Evolutionary conservation across 2,888 invertebrate genomes (phyloP), one percentile per base, ranked within the genome.

Genomic region (Selenia dentaria): DNA sequence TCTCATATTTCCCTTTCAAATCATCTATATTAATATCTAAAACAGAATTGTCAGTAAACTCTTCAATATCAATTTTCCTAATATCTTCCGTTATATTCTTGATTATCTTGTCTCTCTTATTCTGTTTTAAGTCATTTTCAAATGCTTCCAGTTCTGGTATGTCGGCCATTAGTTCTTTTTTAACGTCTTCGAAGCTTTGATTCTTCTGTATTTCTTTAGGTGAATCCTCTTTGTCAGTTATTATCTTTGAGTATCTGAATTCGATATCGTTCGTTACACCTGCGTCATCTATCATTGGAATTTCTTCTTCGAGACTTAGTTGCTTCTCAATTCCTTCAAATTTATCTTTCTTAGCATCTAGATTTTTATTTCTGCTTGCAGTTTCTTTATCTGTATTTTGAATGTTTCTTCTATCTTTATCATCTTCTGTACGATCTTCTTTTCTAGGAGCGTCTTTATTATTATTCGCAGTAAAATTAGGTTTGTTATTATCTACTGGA

Each of bases 11-110:
- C 13, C 74, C 65, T 59, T 92, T 91, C 24, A 93, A 68, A 29
- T 92, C 92, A 27, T 91, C 88, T 13, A 91, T 83, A 60, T 88
- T 92, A n/a, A 86, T 82, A 62, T 87, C 83, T 67, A 91, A 51
- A 57, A 92, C 62, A 45, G 86, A 54, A 51, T 77, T 79, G 45
- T 82, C 82, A 0, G 35, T 40, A 39, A 48, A 33, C 2, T 44
- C 43, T n/a, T 48, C 49, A 12, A 48, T 77, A 45, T 83, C 83
- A 44, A 87, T 80, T 47, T 73, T 79, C 42, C 77, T 79, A 1
- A 87, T 69, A 41, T 82, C 82, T 26, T 85, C 83, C 2, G 77
- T 66, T n/a, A 90, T 72, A 31, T 85, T 85, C 34, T 91, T 91
- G 1, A 92, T 79, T 59, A 82, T 70, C 46, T 82, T 82, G 29